Base-by-base conservation (phyloP, 2,113 vertebrate species). In the Australoheros scitulus region DNA sequence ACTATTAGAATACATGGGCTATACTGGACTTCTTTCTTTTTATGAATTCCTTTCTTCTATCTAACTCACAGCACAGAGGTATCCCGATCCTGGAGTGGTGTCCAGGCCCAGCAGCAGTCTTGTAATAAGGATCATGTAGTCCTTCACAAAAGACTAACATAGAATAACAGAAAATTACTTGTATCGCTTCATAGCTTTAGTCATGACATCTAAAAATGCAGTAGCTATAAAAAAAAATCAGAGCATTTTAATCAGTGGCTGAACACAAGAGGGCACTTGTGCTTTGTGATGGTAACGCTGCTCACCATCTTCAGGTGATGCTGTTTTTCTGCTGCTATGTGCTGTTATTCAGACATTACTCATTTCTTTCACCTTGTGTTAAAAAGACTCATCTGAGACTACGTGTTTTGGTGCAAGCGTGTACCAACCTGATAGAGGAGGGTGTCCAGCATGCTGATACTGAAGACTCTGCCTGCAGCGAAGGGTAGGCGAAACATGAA, bases 61-160 rank as follows among this genome's bases (percentile, higher is more conserved):
- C 10, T 32, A 5, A 97, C 97, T 95, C 88, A 99, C 97, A 1
- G 97, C 97, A 20, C 98, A 99, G 77, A 98, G 97, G 93, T 97
- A 99, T 38, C 98, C 97, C 0, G 97, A 99, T 72, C 98, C 97
- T 0, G 98, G 98, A 0, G 97, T 99, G 79, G 98, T 99, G 94
- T 99, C 98, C 0, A 99, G 95, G 43, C 98, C 98, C 83, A 99
- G 95, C 64, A 99, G 96, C 83, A 99, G 85, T 59, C 98, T 94
- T 1, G 97, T 97, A 87, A 98, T 98, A 55, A 96, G 96, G 92
- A 99, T 98, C 97, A 99, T 99, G 95, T 99, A 99, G 92, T 99
- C 98, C 93, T 99, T 99, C 85, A 99, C 98, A n/a, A 99, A 99
- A 2, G 97, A 99, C 98, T 99, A 81, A n/a, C 3, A 82, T 4